phyloP scores from a whole-genome alignment of 2,113 vertebrate species.

The Lethenteron reissneri region DNA sequence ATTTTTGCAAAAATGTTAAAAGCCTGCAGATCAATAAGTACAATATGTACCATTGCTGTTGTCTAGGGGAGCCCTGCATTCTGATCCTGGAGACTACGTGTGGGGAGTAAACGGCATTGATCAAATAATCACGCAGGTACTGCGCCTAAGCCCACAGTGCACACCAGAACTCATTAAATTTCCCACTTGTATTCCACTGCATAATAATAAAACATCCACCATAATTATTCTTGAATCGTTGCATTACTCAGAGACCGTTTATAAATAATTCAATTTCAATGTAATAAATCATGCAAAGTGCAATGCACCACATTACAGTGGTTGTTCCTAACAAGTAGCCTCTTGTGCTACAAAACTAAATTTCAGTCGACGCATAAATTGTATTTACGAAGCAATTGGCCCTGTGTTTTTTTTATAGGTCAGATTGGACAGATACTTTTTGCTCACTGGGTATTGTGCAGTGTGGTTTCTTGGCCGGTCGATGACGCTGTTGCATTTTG shows the following conservation, averaged over 20 bases:
- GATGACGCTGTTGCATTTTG: too few relatives aligned
- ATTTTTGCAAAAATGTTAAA: too few relatives aligned
- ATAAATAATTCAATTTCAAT: not conserved
- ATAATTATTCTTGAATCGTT: not conserved
- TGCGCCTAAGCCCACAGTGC: conserved; percentile 7
- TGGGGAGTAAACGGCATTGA: conserved; percentile 92
- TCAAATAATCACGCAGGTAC: conserved; percentile 87
- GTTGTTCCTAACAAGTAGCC: not conserved
- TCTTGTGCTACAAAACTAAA: not conserved
- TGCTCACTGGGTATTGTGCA: not conserved
- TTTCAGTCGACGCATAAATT: not conserved
- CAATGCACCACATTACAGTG: not conserved
- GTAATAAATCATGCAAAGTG: not conserved
- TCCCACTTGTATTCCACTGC: not conserved
- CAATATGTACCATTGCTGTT: too few relatives aligned
- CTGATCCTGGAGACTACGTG: conserved; percentile 79
- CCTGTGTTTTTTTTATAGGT: not conserved
- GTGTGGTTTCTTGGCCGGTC: too few relatives aligned
- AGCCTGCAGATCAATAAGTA: too few relatives aligned
- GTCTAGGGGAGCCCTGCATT: conserved; percentile 24
- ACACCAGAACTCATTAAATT: not conserved
- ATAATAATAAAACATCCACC: not conserved
- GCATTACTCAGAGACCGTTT: not conserved
- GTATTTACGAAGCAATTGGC: not conserved
- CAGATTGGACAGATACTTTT: not conserved